phyloP scores from a whole-genome alignment of 2,113 vertebrate species.

The Spea bombifrons region DNA sequence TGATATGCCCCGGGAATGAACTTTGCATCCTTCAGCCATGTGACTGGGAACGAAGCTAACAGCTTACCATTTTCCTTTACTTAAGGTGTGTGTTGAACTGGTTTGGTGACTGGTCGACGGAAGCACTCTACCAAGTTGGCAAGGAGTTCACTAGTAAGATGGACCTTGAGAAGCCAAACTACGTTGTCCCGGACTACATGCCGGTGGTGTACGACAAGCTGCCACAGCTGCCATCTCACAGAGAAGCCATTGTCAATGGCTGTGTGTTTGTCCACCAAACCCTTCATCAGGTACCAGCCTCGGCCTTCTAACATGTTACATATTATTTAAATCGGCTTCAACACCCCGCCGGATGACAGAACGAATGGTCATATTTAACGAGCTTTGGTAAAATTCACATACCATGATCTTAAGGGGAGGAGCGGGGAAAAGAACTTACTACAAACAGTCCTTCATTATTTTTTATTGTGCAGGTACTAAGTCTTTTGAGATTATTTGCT shows the following conservation, averaged over 20 bases:
- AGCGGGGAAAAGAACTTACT: too few species aligned
- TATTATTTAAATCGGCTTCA: too few species aligned
- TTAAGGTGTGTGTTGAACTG: conserved; percentile 94
- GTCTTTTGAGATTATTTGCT: too few species aligned
- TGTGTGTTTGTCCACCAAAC: conserved; percentile 98
- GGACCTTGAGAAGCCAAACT: conserved; percentile 98
- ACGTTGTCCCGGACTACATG: conserved; percentile 96
- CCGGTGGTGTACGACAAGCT: conserved; percentile 92
- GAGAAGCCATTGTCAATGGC: conserved; percentile 94
- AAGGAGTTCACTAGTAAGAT: conserved; percentile 98
- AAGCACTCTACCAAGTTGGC: conserved; percentile 94
- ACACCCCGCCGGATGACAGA: too few species aligned
- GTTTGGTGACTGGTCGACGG: conserved; percentile 99
- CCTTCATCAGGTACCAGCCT: conserved; percentile 84
- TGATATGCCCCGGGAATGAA: not conserved
- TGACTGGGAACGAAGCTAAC: not conserved
- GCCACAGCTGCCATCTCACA: conserved; percentile 85
- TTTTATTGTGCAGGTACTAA: too few species aligned
- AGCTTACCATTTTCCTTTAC: not conserved
- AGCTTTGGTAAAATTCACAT: too few species aligned
- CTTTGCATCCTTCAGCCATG: not conserved
- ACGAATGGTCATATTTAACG: too few species aligned
- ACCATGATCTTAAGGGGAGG: too few species aligned
- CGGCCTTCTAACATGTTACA: not conserved
- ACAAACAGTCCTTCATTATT: too few species aligned